Base-by-base conservation (phyloP, 2,888 invertebrate species). In the Melieria picta region DNA sequence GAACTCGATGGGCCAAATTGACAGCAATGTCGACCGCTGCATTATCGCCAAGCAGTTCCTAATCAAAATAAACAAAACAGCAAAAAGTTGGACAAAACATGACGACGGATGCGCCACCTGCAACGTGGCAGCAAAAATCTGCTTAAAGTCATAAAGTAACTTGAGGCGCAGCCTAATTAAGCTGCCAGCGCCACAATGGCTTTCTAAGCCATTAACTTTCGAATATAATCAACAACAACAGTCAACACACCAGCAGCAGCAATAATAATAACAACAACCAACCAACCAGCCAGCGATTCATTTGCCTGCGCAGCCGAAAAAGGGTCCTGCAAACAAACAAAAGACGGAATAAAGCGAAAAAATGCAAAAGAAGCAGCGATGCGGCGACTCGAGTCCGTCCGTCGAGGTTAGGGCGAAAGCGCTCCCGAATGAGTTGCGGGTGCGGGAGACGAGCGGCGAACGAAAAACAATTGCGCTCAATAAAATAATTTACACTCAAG, bases 131-230 rank as follows among this genome's bases (percentile, higher is more conserved):
- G 30, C 30, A 30, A 30, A 30, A 30, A 30, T 30, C 30, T 30
- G 30, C 30, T 30, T 30, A 30, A 30, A 30, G 30, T 30, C 30
- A 30, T 30, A 30, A 30, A 30, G 30, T 2, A 30, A 30, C 3
- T 30, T 30, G 30, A 30, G 30, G 30, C 30, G 30, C 30, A 30
- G 30, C 30, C 30, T 30, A 30, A 30, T 30, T 30, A 30, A 30
- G 30, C 30, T 30, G 30, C 30, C 30, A 30, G 30, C 30, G 30
- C 30, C 30, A 30, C 30, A 82, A 82, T 82, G 78, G 79, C 79
- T 82, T 82, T 83, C 83, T 82, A 79, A 79, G 78, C 80, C 83
- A 82, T 82, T 83, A 82, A 83, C 77, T 83, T 78, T 79, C 72
- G 71, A 75, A 75, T 61, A 42, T 68, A 52, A 42, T 7, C 67